A percentile compares a stretch with the other conserved stretches of the same genome.
Conservation (phyloP, 1,140 invertebrate species). For the Procambarus clarkii region DNA sequence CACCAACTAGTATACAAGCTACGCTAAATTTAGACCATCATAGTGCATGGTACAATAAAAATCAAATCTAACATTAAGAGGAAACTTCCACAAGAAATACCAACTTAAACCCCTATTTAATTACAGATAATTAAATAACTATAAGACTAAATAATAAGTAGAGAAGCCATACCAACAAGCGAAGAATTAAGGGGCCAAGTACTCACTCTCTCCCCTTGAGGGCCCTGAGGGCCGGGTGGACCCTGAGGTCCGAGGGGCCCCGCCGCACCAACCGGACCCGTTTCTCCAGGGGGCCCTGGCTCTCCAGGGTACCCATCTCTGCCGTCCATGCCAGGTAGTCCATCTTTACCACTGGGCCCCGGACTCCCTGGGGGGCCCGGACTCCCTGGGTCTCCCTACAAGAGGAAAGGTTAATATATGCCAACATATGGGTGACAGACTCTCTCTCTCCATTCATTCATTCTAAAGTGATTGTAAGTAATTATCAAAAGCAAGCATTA, state of each 20-base stretch:
- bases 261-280: constrained; percentile 80
- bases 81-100: background rate
- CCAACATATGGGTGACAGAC: background rate
- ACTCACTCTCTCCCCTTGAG: constrained; percentile 80
- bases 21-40: background rate
- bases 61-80: background rate
- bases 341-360: constrained; percentile 85
- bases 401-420: constrained; percentile 43
- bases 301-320: constrained; percentile 79
- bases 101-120: background rate
- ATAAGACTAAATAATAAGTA: background rate
- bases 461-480: too few species aligned
- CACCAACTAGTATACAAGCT: background rate
- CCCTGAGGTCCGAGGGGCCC: constrained; percentile 82
- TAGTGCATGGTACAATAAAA: background rate
- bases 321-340: constrained; percentile 88
- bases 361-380: constrained; percentile 91
- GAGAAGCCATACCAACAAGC: background rate
- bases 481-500: too few species aligned
- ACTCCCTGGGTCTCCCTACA: constrained; percentile 91
- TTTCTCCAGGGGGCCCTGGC: constrained; percentile 83
- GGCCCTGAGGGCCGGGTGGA: constrained; percentile 79
- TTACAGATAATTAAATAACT: background rate
- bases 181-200: background rate
- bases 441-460: too few species aligned